These are phyloP conservation scores for Pseudonaja textilis DNA, from an alignment of 2,113 vertebrate genomes.

Conservation along the genomic window DNA sequence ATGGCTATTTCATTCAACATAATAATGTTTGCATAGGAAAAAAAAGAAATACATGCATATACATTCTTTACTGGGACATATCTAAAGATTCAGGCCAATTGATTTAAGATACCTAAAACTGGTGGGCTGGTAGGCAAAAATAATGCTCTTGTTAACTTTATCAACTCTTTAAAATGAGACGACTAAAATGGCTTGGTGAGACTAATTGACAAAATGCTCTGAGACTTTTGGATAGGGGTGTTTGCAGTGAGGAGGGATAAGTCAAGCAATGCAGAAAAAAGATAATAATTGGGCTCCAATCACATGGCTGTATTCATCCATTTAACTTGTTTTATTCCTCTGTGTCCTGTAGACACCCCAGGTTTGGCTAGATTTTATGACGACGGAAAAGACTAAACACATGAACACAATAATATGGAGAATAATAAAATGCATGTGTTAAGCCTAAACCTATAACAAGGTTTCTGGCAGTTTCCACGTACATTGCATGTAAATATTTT, in stretches of 20 bases:
- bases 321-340: background rate
- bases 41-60: constrained; percentile 67
- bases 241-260: background rate
- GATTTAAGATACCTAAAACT: constrained; percentile 38
- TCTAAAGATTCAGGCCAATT: constrained; percentile 32
- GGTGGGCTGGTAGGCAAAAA: constrained; percentile 72
- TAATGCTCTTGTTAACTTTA: background rate
- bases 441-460: constrained; percentile 34
- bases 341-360: background rate
- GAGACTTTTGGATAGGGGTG: background rate
- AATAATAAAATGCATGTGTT: constrained; percentile 72
- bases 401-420: constrained; percentile 58
- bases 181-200: background rate
- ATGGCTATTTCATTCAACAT: constrained; percentile 95
- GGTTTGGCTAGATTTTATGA: constrained; percentile 42
- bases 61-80: constrained; percentile 58
- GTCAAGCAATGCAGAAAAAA: background rate
- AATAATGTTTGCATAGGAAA: constrained; percentile 80
- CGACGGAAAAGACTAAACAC: constrained; percentile 52
- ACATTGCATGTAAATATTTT: constrained; percentile 46
- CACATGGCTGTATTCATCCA: background rate
- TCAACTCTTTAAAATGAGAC: background rate
- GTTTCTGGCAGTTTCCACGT: constrained; percentile 39
- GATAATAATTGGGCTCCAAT: background rate
- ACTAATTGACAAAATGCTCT: background rate